Evolutionary conservation across 2,113 vertebrate genomes (phyloP), one percentile per base, ranked within the genome.

Genomic region (Motacilla alba): DNA sequence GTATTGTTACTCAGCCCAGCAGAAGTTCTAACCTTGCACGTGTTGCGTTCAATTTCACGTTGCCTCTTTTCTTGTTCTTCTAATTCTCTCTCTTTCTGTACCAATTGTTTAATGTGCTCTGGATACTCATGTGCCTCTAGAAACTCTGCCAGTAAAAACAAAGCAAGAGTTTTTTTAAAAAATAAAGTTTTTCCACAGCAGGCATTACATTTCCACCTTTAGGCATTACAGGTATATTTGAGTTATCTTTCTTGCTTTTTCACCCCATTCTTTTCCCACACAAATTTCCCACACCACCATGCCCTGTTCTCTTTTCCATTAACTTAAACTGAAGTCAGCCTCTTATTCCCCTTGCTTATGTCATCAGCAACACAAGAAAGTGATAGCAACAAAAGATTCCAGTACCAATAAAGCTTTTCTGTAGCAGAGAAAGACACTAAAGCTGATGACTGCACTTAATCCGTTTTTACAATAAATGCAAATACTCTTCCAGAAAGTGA

Each of bases 61-160:
- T 99, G 99, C 67, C 98, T 98, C 96, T 99, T 99, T 87, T 99
- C 99, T 87, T 99, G 99, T 95, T 99, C 99, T 97, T 99, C 99
- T 59, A 98, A 96, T 93, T 99, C 99, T 97, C 99, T 99, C 94
- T 99, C 99, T 93, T 98, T 99, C 93, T 99, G 98, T 72, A 99
- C 99, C 95, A 99, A 96, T 80, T 96, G 98, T 95, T 98, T 99
- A 94, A 99, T 99, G 97, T 99, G 99, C 95, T 99, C 98, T 74
- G 99, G 99, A 94, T 99, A 99, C 73, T 99, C 99, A 66, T 98
- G 98, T 33, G 97, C 98, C 53, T 99, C 98, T 81, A 99, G 97
- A 97, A 99, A 99, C 93, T 99, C 99, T 99, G 97, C 26, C 83
- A 94, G 76, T 60, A 56, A 75, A 95, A 96, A 89, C 18, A 95